Evolutionary conservation across 2,797 vertebrate species (phyloP), one percentile per base, ranked within the genome.

Genomic region (Falco concolor): DNA sequence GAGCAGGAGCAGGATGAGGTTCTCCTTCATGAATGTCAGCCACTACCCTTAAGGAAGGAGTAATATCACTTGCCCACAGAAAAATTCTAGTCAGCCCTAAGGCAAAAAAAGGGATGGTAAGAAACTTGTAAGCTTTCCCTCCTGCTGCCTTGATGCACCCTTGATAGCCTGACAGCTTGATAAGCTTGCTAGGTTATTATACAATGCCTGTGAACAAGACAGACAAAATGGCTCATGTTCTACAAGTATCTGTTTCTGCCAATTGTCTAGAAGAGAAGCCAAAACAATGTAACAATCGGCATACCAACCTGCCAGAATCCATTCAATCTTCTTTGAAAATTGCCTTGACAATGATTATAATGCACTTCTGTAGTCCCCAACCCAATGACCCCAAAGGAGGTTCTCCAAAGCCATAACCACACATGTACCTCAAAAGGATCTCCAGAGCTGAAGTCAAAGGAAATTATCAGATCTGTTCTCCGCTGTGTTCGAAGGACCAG

Each of bases 391-490:
- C 45, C 15, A 45, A 50, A n/a, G 23, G 50, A 53, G 17, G 7
- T 25, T 40, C 44, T 49, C 69, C 47, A 72, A 40, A 40, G 27
- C 13, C 42, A 18, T 53, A 79, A 30, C 36, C 30, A 49, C 14
- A 69, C 38, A 9, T 12, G 89, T 97, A 97, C 97, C 96, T 83
- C 19, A 19, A 97, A 97, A 73, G 97, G 93, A 60, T 97, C 95
- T 30, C 90, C 94, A n/a, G 42, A 42, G 36, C 95, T 97, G 75
- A 94, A 97, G 76, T 97, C 97, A 80, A 97, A 97, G 20, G 97
- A 97, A 24, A 97, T 87, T 47, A 97, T 94, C 77, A 97, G 89
- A 21, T 97, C 81, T 38, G 84, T 44, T 20, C 69, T 24, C 25
- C 89, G 59, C 23, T 78, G 7, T 2, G 90, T 92, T 40, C 24